Percentiles rank a stretch among this genome's conserved stretches.
Evolutionary conservation across 2,888 invertebrate genomes (phyloP).

Genomic region (Orthonevra nobilis): DNA sequence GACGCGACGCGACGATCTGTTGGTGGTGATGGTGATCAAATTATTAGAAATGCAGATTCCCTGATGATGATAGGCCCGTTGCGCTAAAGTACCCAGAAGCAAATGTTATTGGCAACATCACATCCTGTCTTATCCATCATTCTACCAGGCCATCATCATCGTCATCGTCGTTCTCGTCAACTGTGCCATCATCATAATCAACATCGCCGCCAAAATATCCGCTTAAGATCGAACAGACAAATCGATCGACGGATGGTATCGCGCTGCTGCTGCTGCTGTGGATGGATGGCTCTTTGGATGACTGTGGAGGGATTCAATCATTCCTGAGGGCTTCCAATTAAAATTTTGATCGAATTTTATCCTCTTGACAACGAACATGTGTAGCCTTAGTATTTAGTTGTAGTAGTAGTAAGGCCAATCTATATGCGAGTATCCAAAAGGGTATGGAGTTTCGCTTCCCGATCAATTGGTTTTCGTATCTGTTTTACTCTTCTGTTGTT

Average conservation of each 20-base stretch:
- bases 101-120: slow-evolving; percentile 68
- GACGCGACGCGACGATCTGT: not conserved
- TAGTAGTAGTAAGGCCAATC: slow-evolving; percentile 24
- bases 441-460: slow-evolving; percentile 65
- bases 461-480: slow-evolving; percentile 48
- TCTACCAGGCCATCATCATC: slow-evolving; percentile 76
- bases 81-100: slow-evolving; percentile 68
- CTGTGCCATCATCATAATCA: slow-evolving; percentile 64
- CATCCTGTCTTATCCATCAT: slow-evolving; percentile 71
- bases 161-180: slow-evolving; percentile 73
- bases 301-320: slow-evolving; percentile 76
- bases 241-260: slow-evolving; percentile 44
- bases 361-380: slow-evolving; percentile 71
- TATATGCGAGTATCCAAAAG: slow-evolving; percentile 42
- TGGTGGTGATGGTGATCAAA: slow-evolving; percentile 64
- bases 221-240: slow-evolving; percentile 54
- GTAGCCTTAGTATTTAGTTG: slow-evolving; percentile 33
- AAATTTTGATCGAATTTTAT: slow-evolving; percentile 81
- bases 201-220: slow-evolving; percentile 68
- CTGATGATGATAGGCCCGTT: slow-evolving; percentile 68
- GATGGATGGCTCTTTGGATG: slow-evolving; percentile 22
- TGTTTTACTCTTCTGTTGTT: slow-evolving; percentile 15
- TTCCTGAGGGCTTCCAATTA: slow-evolving; percentile 81
- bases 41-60: slow-evolving; percentile 70
- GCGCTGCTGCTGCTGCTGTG: slow-evolving; percentile 24